Evolutionary conservation across 2,797 vertebrate genomes (phyloP).

Genomic region (Crocodylus rhombifer): DNA sequence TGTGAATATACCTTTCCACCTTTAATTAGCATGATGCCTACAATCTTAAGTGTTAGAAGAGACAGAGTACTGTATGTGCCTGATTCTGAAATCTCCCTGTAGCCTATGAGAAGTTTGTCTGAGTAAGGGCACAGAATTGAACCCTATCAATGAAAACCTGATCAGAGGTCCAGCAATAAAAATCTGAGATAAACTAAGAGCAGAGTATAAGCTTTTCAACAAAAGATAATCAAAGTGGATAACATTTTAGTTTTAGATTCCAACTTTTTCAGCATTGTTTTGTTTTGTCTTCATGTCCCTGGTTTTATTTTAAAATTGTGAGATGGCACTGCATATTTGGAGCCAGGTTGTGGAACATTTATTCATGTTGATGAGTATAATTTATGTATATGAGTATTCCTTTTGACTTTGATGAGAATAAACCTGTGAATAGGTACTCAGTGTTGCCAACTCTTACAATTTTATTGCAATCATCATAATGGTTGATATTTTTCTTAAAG

Average conservation of each 20-base stretch:
- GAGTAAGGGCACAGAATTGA: not conserved
- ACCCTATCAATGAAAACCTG: not conserved
- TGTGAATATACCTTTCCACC: not conserved
- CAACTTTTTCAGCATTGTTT: conserved; percentile 21
- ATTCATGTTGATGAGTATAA: not conserved
- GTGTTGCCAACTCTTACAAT: not conserved
- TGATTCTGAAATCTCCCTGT: not conserved
- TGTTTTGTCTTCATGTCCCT: conserved; percentile 64
- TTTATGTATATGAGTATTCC: not conserved
- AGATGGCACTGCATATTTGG: conserved; percentile 32
- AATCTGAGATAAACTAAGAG: not conserved
- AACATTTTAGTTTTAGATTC: not conserved
- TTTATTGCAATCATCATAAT: not conserved
- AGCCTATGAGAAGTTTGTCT: not conserved
- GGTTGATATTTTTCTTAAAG: conserved; percentile 37
- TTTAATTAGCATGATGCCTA: not conserved
- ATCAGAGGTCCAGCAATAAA: not conserved
- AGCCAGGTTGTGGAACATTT: conserved; percentile 65
- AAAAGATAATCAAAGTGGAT: not conserved
- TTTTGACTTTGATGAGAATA: not conserved
- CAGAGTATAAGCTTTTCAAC: conserved; percentile 14
- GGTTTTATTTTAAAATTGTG: conserved; percentile 62
- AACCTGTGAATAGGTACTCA: not conserved
- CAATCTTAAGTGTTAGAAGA: not conserved
- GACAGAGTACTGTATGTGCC: not conserved